Base-by-base conservation (phyloP, 2,113 vertebrate genomes). In the Ploceus nigricollis region DNA sequence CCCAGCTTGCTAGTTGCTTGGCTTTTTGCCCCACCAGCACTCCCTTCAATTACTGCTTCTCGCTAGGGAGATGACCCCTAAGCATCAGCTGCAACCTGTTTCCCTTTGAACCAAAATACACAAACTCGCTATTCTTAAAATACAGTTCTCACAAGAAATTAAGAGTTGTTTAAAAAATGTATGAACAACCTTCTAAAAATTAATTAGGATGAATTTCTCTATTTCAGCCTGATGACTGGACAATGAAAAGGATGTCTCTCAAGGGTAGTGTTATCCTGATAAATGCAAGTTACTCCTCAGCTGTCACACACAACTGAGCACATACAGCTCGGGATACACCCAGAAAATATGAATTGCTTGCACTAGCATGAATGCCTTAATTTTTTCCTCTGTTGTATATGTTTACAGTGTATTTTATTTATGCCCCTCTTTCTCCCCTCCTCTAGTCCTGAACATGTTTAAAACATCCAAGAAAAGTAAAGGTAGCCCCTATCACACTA, bases 151-250 rank as follows among this genome's bases (percentile, higher is more conserved):
- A 73, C 33, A 25, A 37, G 45, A 78, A 47, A 10, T 11, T 47
- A 12, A 54, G 40, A 0, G 0, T 27, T 76, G 33, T 22, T 45
- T 50, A 7, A 54, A 35, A 54, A 56, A 15, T 7, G 0, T 27
- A 39, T 4, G 13, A 5, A 2, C 19, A 81, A 73, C 4, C 40
- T 75, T 66, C 70, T 31, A 51, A 85, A 88, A 94, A 45, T 6
- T 30, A 51, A 58, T 39, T 53, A 53, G 28, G 20, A 75, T 53
- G 16, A 53, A 61, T 61, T 63, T 40, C 21, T 37, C 39, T 72
- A n/a, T 47, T 53, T 75, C 31, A 70, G 47, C 14, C 53, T 6
- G 2, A 35, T 21, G 12, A 75, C 47, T 28, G 18, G 23, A 63
- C 65, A 86, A 47, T 7, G 11, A 44, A 44, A 25, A 54, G 22